phyloP scores from a whole-genome alignment of 2,888 invertebrate species.

The Agrotis ipsilon region DNA sequence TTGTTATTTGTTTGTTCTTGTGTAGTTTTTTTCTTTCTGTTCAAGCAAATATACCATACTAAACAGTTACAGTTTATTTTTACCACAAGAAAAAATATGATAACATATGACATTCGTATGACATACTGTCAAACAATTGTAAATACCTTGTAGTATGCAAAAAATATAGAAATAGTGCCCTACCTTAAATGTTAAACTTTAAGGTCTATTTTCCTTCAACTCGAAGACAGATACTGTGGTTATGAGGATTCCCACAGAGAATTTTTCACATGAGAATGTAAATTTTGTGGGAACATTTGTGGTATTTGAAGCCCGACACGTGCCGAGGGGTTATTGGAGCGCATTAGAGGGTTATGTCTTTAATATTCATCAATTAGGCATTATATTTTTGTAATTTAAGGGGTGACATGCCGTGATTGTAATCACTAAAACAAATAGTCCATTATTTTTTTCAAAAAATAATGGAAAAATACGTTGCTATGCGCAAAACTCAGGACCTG shows the following conservation, averaged over 20 bases:
- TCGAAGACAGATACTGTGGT: conserved; percentile 4
- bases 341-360: conserved; percentile 32
- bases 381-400: neutral
- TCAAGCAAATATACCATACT: too few relatives aligned
- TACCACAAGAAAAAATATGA: neutral
- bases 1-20: too few relatives aligned
- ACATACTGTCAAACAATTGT: conserved; percentile 18
- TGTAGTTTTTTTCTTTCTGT: too few relatives aligned
- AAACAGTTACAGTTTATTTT: neutral
- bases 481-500: too few relatives aligned
- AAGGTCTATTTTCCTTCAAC: conserved; percentile 32
- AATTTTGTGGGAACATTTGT: conserved; percentile 72
- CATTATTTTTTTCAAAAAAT: too few relatives aligned
- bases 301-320: conserved; percentile 62
- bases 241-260: conserved; percentile 62
- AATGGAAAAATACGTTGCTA: too few relatives aligned
- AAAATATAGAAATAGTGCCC: conserved; percentile 33
- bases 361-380: conserved; percentile 37
- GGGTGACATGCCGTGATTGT: neutral
- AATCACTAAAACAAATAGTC: neutral
- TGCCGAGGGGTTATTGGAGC: conserved; percentile 42
- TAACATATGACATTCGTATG: conserved; percentile 28
- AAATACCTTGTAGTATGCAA: conserved; percentile 40
- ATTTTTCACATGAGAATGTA: conserved; percentile 75
- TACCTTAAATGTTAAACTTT: neutral